Evolutionary conservation across 2,797 vertebrate genomes (phyloP).

Genomic region (Adelosebastes latens): DNA sequence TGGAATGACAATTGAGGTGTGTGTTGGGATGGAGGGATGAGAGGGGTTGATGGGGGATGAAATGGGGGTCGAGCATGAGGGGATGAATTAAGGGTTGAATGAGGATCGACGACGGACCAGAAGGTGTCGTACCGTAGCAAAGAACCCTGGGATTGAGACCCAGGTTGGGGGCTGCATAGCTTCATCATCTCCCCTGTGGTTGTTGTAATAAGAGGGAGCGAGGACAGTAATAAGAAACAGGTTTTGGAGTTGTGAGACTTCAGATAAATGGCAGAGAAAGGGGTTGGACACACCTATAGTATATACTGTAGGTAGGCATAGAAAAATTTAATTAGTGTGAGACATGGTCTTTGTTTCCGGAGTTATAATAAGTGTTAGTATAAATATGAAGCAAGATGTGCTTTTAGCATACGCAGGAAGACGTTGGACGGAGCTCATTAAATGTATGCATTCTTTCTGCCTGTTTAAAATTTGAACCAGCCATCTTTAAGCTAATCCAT

Average conservation of each 20-base stretch:
- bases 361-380: not conserved
- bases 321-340: not conserved
- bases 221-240: not conserved
- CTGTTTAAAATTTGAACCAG: constrained; percentile 47
- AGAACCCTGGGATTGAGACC: not conserved
- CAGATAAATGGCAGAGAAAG: not conserved
- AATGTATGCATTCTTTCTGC: constrained; percentile 25
- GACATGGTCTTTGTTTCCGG: not conserved
- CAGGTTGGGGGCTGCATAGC: not conserved
- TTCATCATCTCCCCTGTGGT: not conserved
- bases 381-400: not conserved
- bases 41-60: not conserved
- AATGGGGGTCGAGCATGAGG: not conserved
- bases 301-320: not conserved
- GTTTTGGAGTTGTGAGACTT: not conserved
- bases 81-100: not conserved
- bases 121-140: not conserved
- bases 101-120: not conserved
- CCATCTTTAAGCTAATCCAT: constrained; percentile 45
- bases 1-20: not conserved
- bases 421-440: constrained; percentile 28
- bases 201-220: not conserved
- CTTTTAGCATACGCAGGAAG: not conserved
- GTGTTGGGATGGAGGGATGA: not conserved
- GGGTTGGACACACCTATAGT: not conserved